These are phyloP conservation scores for Capitella teleta DNA, from an alignment of 1,140 invertebrate genomes.

Conservation along the genomic window DNA sequence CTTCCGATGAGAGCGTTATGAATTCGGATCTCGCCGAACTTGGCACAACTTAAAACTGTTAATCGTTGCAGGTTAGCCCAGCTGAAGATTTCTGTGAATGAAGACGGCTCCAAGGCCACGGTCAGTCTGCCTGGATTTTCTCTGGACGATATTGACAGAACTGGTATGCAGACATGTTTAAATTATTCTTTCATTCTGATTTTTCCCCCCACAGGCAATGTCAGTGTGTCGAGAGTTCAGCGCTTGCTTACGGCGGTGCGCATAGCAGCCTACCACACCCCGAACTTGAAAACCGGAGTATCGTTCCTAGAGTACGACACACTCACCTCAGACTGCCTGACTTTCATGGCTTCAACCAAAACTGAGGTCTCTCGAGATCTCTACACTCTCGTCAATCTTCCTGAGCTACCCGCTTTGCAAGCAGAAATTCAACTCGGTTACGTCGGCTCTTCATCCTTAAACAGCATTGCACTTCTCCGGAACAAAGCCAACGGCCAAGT, in stretches of 20 bases:
- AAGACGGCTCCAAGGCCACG: too few relatives aligned
- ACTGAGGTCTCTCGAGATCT: background rate
- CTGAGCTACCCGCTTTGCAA: background rate
- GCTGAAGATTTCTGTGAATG: too few relatives aligned
- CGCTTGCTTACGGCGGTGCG: background rate
- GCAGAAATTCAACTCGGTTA: conserved; percentile 4
- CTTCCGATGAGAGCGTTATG: too few relatives aligned
- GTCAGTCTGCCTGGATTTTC: too few relatives aligned
- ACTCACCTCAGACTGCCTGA: conserved; percentile 5
- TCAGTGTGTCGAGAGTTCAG: conserved; percentile 4
- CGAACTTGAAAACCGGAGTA: background rate
- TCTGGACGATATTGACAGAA: too few relatives aligned
- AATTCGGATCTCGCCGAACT: too few relatives aligned
- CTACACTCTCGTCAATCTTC: background rate
- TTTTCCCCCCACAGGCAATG: background rate
- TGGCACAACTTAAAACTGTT: too few relatives aligned
- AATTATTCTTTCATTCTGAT: too few relatives aligned
- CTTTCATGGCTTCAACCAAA: conserved; percentile 8
- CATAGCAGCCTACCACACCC: conserved; percentile 3
- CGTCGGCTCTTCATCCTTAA: conserved; percentile 14
- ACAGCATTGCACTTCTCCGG: conserved; percentile 5
- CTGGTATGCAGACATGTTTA: too few relatives aligned
- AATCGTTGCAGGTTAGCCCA: too few relatives aligned
- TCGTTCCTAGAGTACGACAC: conserved; percentile 9
- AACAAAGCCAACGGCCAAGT: background rate